Evolutionary conservation across 2,797 vertebrate species (phyloP).

Genomic region (Rhadinocentrus ornatus): DNA sequence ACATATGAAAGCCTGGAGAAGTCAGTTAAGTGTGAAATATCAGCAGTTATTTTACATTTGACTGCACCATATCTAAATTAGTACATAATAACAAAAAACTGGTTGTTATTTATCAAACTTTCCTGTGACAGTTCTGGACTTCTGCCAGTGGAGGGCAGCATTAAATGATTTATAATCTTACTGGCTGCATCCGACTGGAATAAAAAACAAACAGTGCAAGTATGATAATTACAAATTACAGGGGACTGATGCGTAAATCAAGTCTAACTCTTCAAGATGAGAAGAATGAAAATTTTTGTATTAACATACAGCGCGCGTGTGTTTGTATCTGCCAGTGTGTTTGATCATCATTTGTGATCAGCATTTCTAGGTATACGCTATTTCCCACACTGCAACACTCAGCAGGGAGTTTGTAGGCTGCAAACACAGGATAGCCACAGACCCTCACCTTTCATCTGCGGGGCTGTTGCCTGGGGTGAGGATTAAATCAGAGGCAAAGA

Average conservation of each 20-base stretch:
- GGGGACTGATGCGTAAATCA: constrained; percentile 35
- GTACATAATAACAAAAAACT: not conserved
- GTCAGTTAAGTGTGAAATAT: not conserved
- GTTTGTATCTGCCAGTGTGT: constrained; percentile 27
- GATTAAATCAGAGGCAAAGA: constrained; percentile 72
- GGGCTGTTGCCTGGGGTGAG: constrained; percentile 69
- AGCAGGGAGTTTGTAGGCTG: constrained; percentile 52
- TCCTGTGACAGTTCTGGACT: constrained; percentile 4
- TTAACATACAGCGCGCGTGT: constrained; percentile 32
- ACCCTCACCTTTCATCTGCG: constrained; percentile 77
- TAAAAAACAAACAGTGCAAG: constrained; percentile 38
- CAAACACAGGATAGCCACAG: constrained; percentile 55
- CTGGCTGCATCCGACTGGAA: constrained; percentile 28
- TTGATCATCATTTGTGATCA: constrained; percentile 61
- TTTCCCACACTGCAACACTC: constrained; percentile 62
- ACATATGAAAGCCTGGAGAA: not conserved
- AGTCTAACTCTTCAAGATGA: constrained; percentile 27
- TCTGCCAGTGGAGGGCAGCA: constrained; percentile 78
- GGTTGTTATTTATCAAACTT: not conserved
- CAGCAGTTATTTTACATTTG: not conserved
- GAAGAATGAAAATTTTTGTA: constrained; percentile 47
- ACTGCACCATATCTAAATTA: not conserved
- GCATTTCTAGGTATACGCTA: constrained; percentile 53
- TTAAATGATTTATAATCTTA: constrained; percentile 52
- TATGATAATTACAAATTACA: constrained; percentile 28